Base-by-base conservation (phyloP, 2,797 vertebrate genomes). In the Xerus rutilus region DNA sequence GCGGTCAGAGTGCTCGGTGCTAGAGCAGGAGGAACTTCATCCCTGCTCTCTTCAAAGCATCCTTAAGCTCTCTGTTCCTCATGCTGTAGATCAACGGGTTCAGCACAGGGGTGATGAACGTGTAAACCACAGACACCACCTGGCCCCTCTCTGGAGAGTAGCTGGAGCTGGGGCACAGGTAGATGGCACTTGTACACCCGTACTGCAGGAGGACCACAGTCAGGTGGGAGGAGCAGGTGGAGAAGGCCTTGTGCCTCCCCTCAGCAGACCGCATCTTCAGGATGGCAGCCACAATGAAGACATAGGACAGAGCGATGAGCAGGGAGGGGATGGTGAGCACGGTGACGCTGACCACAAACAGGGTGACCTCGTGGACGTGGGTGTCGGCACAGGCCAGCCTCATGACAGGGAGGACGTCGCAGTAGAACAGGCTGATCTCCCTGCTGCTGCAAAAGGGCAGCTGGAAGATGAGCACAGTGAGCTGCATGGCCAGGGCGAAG, bases 51-150 rank as follows among this genome's bases (percentile, higher is more conserved):
- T 69, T 94, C 76, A 97, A 35, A 54, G 90, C 94, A 92, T 77
- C 81, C 92, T 85, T 88, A 20, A 95, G 93, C 54, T 95, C 96
- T 91, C 77, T 84, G 43, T 57, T 95, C 77, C 94, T 96, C 92
- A 93, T 54, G 59, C 96, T 93, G 23, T 87, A 93, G 85, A 96
- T 88, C 81, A 94, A 73, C 2, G 85, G 94, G 23, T 93, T 94
- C 65, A 78, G 77, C 70, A 93, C 12, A 5, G 93, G 88, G 4
- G 81, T 77, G 54, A 96, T 45, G 52, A 97, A 93, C 0, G 90
- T 94, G 11, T 93, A 93, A 64, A 93, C 93, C 39, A 84, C 70
- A 57, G 96, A 93, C 12, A 96, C 79, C 4, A 90, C 76, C 35
- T 72, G 93, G 21, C 67, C 96, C 18, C 87, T 86, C 62, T 93